These are phyloP conservation scores for Microtus oregoni DNA, from an alignment of 2,113 vertebrate species.

Conservation along the genomic window DNA sequence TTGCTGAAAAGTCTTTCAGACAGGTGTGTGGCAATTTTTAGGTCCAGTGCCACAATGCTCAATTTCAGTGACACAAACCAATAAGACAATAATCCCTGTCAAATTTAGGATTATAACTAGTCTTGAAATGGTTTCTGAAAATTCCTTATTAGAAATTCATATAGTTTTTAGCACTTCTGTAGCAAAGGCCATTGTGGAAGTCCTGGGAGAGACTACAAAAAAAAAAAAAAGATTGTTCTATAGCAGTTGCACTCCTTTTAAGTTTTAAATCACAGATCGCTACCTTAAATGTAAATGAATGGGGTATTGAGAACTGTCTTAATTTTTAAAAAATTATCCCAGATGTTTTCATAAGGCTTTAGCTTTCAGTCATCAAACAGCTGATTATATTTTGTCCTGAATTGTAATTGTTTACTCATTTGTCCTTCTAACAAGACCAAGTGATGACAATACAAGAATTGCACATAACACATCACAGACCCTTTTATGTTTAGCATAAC, in stretches of 20 bases:
- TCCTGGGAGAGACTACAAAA: not conserved
- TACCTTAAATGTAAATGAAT: constrained; percentile 42
- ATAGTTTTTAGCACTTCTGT: constrained; percentile 34
- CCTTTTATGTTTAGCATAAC: constrained; percentile 44
- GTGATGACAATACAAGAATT: constrained; percentile 28
- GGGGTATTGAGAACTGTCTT: constrained; percentile 25
- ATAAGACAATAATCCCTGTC: constrained; percentile 28
- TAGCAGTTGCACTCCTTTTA: constrained; percentile 41
- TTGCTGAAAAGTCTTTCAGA: constrained; percentile 48
- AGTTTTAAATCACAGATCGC: constrained; percentile 21
- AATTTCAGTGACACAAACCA: constrained; percentile 32
- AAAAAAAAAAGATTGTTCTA: constrained; percentile 11
- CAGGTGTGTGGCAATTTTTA: not conserved
- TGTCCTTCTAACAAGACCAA: constrained; percentile 39
- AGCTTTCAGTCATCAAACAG: not conserved
- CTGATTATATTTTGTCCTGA: not conserved
- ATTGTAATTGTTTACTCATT: constrained; percentile 35
- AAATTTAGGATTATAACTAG: constrained; percentile 21
- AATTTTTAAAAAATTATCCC: not conserved
- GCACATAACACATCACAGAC: not conserved
- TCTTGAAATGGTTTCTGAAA: constrained; percentile 25
- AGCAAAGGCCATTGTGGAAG: not conserved
- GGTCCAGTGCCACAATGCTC: not conserved
- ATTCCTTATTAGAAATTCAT: constrained; percentile 30
- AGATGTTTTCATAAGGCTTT: constrained; percentile 25